phyloP scores from a whole-genome alignment of 2,888 invertebrate genomes.

The Watsonalla cultraria region DNA sequence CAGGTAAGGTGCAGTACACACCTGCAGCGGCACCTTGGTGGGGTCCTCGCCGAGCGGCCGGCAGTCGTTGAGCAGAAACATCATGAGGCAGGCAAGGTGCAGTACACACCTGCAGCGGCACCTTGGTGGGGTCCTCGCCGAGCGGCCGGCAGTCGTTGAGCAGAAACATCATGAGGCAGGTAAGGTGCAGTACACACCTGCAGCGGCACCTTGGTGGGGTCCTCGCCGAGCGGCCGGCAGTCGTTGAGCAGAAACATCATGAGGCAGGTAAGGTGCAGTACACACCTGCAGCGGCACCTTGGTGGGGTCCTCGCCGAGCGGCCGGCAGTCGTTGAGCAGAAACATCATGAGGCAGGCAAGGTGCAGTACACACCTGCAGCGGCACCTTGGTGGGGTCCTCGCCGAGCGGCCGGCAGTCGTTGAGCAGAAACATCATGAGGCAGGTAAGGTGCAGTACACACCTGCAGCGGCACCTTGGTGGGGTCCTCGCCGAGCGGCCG shows the following conservation, averaged over 20 bases:
- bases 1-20: too few relatives aligned
- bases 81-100: slow-evolving; percentile 93
- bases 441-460: too few relatives aligned
- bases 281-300: too few relatives aligned
- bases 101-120: too few relatives aligned
- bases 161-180: slow-evolving; percentile 92
- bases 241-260: slow-evolving; percentile 94
- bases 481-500: slow-evolving; percentile 89
- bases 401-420: slow-evolving; percentile 93
- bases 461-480: slow-evolving; percentile 87
- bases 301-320: slow-evolving; percentile 88
- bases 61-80: slow-evolving; percentile 93
- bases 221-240: slow-evolving; percentile 90
- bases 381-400: slow-evolving; percentile 89
- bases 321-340: slow-evolving; percentile 91
- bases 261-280: too few relatives aligned
- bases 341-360: slow-evolving; percentile 94
- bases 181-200: too few relatives aligned
- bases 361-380: too few relatives aligned
- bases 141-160: slow-evolving; percentile 93
- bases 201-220: slow-evolving; percentile 88
- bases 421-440: slow-evolving; percentile 90
- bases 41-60: slow-evolving; percentile 89
- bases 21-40: slow-evolving; percentile 87
- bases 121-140: slow-evolving; percentile 88